Conservation (phyloP, 2,113 vertebrate species). For the Chionomys nivalis region DNA sequence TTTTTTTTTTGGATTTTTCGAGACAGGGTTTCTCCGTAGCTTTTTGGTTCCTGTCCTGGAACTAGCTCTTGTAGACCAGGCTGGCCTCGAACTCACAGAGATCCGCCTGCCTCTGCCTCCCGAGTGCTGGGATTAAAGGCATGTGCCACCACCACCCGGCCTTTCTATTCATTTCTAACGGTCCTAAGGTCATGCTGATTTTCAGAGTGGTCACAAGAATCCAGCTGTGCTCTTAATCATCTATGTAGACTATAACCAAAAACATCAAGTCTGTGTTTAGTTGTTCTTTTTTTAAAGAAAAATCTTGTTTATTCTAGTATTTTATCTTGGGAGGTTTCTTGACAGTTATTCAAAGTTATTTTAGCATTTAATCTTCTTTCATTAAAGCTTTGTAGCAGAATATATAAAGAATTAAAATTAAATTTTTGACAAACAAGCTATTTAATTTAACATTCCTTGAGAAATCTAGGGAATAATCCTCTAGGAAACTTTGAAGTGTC, state of each 20-base stretch:
- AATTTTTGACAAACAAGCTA: background rate
- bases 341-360: conserved; percentile 19
- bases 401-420: background rate
- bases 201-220: conserved; percentile 33
- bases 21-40: too few relatives aligned
- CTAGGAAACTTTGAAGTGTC: conserved; percentile 17
- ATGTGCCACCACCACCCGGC: too few relatives aligned
- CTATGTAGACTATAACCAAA: background rate
- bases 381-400: background rate
- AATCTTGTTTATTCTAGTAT: background rate
- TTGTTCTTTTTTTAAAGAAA: background rate
- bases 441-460: conserved; percentile 27
- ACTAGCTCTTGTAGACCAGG: too few relatives aligned
- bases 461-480: conserved; percentile 5
- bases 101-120: too few relatives aligned
- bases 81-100: too few relatives aligned
- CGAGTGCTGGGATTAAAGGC: too few relatives aligned
- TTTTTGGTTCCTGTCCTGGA: too few relatives aligned
- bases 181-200: background rate
- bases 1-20: too few relatives aligned
- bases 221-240: background rate
- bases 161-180: conserved; percentile 19
- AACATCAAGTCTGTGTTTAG: background rate
- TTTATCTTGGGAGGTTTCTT: conserved; percentile 43
- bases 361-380: conserved; percentile 28